Evolutionary conservation across 92 coral and sea anemone genomes (phyloP).

Genomic region (Zoanthus solanderi): DNA sequence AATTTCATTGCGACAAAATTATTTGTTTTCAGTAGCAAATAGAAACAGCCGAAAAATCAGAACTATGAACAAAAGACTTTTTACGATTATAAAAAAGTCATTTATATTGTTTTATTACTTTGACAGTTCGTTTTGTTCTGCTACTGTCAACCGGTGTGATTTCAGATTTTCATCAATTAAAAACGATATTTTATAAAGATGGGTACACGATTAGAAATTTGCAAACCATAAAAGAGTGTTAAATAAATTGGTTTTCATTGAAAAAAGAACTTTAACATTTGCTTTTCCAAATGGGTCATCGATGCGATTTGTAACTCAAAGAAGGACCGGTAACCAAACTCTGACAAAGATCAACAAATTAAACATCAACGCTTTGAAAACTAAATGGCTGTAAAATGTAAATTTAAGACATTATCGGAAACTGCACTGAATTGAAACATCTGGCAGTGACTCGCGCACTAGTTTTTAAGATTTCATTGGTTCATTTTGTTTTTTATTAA

Average conservation of each 20-base stretch:
- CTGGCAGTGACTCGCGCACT: conserved; percentile 3
- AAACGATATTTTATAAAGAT: background rate
- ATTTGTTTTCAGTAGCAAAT: no score
- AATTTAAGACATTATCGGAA: background rate
- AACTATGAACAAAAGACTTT: background rate
- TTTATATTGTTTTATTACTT: background rate
- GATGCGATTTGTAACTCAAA: no score
- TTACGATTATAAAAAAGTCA: background rate
- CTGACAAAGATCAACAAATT: no score
- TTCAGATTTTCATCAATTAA: background rate
- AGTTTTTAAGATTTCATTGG: conserved; percentile 23
- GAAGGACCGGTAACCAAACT: background rate
- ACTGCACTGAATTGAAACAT: conserved; percentile 4
- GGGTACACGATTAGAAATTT: background rate
- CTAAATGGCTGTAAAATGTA: conserved; percentile 10
- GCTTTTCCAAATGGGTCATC: background rate
- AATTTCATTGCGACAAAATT: no score
- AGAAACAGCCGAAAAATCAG: background rate
- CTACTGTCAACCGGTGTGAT: background rate
- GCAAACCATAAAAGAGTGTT: background rate
- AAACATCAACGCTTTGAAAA: background rate
- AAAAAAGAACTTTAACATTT: background rate
- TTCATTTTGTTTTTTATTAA: background rate
- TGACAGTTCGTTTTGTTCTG: background rate
- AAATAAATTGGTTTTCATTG: no score